Conservation (phyloP, 2,888 invertebrate species). For the Antitype chi region DNA sequence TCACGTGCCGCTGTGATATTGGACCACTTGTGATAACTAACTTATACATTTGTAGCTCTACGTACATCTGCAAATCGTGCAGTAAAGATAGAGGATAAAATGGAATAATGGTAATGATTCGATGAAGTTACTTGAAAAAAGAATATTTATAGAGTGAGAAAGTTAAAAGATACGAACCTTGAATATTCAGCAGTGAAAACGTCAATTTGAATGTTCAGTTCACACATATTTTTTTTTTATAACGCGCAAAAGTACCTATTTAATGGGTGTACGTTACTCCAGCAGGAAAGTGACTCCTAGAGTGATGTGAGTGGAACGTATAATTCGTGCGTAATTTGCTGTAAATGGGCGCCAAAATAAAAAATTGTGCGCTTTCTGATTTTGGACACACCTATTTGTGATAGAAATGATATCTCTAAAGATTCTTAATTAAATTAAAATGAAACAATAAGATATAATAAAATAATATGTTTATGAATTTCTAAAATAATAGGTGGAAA, state of each 20-base stretch:
- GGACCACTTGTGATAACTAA: slow-evolving; percentile 64
- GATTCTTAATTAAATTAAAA: too few relatives aligned
- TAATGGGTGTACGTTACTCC: not conserved
- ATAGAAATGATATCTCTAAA: too few relatives aligned
- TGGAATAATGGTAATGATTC: not conserved
- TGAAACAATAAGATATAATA: too few relatives aligned
- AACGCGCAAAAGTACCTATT: not conserved
- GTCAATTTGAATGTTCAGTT: slow-evolving; percentile 13
- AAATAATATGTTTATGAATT: too few relatives aligned
- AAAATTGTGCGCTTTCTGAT: too few relatives aligned
- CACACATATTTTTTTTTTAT: not conserved
- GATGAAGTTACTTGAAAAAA: not conserved
- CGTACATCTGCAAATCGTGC: slow-evolving; percentile 34
- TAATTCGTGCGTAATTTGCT: too few relatives aligned
- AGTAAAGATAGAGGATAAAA: slow-evolving; percentile 21
- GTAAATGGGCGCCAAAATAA: too few relatives aligned
- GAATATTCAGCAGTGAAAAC: slow-evolving; percentile 4
- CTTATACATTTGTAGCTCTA: slow-evolving; percentile 51
- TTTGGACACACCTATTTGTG: too few relatives aligned
- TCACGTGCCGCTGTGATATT: slow-evolving; percentile 58
- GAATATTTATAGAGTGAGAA: slow-evolving; percentile 1
- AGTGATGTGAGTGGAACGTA: too few relatives aligned
- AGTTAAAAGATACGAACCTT: not conserved
- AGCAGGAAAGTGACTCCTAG: too few relatives aligned
- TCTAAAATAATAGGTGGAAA: too few relatives aligned